A percentile compares a stretch with the other conserved stretches of the same genome.
Evolutionary conservation across 2,797 vertebrate species (phyloP).

Genomic region (Tangara arthus): DNA sequence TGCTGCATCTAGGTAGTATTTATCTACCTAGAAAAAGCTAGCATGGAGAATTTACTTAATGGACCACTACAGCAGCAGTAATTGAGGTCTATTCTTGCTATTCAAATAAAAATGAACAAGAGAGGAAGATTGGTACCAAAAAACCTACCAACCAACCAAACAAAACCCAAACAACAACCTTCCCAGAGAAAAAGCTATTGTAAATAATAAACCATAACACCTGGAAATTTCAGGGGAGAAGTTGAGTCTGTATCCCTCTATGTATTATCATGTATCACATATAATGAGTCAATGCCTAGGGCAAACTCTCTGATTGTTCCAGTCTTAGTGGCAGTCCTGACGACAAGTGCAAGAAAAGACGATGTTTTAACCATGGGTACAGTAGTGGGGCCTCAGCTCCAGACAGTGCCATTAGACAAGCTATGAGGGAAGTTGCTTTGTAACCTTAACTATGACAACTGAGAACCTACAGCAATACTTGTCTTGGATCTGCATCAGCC

Average conservation of each 20-base stretch:
- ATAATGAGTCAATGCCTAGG: background rate
- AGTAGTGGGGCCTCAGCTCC: background rate
- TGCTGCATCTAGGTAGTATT: background rate
- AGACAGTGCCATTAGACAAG: background rate
- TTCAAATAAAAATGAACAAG: background rate
- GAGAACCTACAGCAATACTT: background rate
- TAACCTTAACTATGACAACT: slow-evolving; percentile 22
- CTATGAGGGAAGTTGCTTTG: background rate
- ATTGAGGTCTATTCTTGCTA: background rate
- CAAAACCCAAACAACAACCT: background rate
- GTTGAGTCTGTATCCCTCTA: background rate
- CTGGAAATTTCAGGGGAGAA: background rate
- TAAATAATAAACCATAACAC: background rate
- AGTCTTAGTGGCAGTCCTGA: background rate
- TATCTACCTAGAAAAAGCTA: background rate
- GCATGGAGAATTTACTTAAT: background rate
- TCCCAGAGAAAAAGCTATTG: background rate
- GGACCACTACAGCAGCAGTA: background rate
- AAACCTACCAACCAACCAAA: background rate
- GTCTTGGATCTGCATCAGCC: background rate
- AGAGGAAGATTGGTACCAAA: background rate
- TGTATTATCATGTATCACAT: background rate
- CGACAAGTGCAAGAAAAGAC: background rate
- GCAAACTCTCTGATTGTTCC: background rate
- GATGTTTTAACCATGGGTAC: background rate